A percentile compares a stretch with the other conserved stretches of the same genome.
Conservation (phyloP, 2,113 vertebrate genomes). For the Leucoraja erinaceus region DNA sequence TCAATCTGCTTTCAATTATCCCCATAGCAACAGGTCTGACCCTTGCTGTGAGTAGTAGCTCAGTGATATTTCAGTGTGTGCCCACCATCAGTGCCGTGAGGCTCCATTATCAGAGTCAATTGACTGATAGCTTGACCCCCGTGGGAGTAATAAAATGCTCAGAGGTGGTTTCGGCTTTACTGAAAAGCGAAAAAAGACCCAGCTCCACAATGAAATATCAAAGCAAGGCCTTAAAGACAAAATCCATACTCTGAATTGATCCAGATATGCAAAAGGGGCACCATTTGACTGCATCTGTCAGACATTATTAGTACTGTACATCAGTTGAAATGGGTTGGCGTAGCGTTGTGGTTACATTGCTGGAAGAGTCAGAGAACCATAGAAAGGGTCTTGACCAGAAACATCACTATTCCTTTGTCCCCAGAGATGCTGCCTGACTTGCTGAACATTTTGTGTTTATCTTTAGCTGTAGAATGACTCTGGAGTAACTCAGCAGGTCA, state of each 20-base stretch:
- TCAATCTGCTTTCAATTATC: neutral
- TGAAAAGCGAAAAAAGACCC: neutral
- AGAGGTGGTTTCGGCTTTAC: neutral
- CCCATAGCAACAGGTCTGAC: neutral
- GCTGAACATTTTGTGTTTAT: too few species aligned
- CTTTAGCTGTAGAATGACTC: too few species aligned
- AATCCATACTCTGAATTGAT: constrained; percentile 5
- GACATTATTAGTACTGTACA: neutral
- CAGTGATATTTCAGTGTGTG: neutral
- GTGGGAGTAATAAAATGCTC: neutral
- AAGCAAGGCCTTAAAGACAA: neutral
- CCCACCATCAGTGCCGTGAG: neutral
- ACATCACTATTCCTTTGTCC: too few species aligned
- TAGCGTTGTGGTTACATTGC: too few species aligned
- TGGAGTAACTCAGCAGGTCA: too few species aligned
- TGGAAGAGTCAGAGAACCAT: too few species aligned
- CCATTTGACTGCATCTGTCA: neutral
- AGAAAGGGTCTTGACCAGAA: too few species aligned
- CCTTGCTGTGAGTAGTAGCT: neutral
- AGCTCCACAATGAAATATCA: neutral
- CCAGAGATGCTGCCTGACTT: too few species aligned
- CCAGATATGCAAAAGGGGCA: neutral
- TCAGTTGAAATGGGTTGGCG: neutral
- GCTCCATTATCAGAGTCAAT: neutral
- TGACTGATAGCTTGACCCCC: neutral